A percentile compares a stretch with the other conserved stretches of the same genome.
phyloP scores from a whole-genome alignment of 2,113 vertebrate genomes.

The Herpailurus yagouaroundi region DNA sequence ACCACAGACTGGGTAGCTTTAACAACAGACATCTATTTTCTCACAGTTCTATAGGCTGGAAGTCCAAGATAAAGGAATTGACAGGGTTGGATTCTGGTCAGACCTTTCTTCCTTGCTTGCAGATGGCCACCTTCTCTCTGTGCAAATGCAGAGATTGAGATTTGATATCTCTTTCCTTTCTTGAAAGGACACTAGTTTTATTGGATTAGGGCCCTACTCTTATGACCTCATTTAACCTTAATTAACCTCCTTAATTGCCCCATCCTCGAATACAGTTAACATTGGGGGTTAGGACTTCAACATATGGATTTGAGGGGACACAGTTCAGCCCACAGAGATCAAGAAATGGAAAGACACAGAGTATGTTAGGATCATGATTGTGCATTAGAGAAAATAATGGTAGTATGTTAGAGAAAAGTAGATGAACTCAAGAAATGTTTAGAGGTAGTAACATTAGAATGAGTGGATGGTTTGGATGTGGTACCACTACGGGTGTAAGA shows the following conservation, averaged over 20 bases:
- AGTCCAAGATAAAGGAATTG: background rate
- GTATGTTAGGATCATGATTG: background rate
- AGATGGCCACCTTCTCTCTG: background rate
- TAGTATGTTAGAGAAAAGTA: background rate
- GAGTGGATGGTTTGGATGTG: background rate
- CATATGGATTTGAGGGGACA: background rate
- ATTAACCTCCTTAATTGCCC: background rate
- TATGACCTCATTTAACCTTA: background rate
- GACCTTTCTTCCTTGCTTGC: background rate
- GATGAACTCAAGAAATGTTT: background rate
- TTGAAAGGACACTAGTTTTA: background rate
- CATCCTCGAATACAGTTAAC: background rate
- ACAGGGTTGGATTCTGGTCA: background rate
- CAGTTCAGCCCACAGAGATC: background rate
- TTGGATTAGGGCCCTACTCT: background rate
- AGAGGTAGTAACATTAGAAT: background rate
- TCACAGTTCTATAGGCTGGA: background rate
- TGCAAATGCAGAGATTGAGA: background rate
- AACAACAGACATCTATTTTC: background rate
- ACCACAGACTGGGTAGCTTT: background rate
- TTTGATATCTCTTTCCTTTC: background rate
- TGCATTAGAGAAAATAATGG: background rate
- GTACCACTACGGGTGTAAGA: background rate
- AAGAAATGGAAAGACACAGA: background rate
- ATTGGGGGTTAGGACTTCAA: background rate